phyloP scores from a whole-genome alignment of 2,888 invertebrate species.

The Frankliniella intonsa region DNA sequence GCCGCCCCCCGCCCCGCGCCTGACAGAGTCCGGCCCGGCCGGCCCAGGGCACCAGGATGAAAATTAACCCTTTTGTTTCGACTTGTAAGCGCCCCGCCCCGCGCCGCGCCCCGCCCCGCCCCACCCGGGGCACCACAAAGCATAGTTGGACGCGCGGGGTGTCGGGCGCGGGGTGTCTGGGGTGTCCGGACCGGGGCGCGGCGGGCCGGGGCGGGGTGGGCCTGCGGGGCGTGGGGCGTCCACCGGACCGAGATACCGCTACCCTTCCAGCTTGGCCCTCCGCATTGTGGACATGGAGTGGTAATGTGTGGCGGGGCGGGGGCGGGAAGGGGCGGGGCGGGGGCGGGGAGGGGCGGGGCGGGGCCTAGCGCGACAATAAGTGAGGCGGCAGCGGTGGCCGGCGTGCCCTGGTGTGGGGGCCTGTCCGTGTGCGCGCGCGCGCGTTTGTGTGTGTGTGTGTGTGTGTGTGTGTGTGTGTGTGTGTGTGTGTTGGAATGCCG shows the following conservation, averaged over 20 bases:
- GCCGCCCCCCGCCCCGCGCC: neutral
- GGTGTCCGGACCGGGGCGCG: neutral
- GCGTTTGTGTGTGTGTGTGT: neutral
- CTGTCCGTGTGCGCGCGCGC: too few species aligned
- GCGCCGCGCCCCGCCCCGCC: neutral
- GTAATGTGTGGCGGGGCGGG: too few species aligned
- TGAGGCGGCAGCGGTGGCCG: neutral
- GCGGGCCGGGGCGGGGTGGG: neutral
- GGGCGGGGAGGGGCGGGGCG: neutral
- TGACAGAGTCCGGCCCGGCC: neutral
- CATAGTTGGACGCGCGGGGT: neutral
- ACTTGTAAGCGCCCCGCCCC: neutral
- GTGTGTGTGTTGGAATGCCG: neutral
- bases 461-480: slow-evolving; percentile 4
- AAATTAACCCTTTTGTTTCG: slow-evolving; percentile 1
- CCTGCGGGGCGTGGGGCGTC: neutral
- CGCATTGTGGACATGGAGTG: too few species aligned
- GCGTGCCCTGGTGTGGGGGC: neutral
- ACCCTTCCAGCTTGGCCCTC: too few species aligned
- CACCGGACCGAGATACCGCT: neutral
- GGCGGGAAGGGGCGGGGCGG: too few species aligned
- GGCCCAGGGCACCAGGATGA: neutral
- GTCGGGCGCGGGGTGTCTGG: neutral
- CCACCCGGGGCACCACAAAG: neutral
- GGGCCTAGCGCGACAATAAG: neutral